These are phyloP conservation scores for Nasua narica DNA, from an alignment of 2,797 vertebrate genomes.

Conservation along the genomic window DNA sequence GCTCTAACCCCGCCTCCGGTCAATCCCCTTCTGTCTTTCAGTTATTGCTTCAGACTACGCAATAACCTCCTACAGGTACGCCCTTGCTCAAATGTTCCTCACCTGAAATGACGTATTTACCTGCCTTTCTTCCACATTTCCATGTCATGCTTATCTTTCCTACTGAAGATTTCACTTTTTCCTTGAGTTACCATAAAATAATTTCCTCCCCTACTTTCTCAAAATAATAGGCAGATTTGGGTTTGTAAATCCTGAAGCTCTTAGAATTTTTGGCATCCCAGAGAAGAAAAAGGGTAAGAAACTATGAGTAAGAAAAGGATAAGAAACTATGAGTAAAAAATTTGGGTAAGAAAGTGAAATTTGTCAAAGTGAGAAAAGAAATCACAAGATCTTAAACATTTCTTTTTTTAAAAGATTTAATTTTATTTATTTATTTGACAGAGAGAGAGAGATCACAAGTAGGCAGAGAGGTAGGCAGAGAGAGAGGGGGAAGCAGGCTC, in stretches of 20 bases:
- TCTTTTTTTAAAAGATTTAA: not conserved
- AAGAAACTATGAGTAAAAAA: not conserved
- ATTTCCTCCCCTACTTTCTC: not conserved
- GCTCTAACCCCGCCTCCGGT: not conserved
- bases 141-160: not conserved
- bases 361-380: not conserved
- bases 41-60: not conserved
- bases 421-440: too few relatives aligned
- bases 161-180: not conserved
- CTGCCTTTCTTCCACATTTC: not conserved
- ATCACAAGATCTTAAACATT: not conserved
- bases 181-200: not conserved
- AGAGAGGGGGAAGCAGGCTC: too few relatives aligned
- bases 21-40: not conserved
- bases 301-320: not conserved
- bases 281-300: not conserved
- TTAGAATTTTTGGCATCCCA: not conserved
- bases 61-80: not conserved
- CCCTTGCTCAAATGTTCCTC: not conserved
- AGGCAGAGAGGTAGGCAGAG: too few relatives aligned
- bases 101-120: not conserved
- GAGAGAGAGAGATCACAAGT: too few relatives aligned
- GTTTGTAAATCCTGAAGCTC: not conserved
- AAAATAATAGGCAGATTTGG: not conserved
- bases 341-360: not conserved